A percentile compares a stretch with the other conserved stretches of the same genome.
phyloP scores from a whole-genome alignment of 2,888 invertebrate genomes.

The Monopis laevigella region DNA sequence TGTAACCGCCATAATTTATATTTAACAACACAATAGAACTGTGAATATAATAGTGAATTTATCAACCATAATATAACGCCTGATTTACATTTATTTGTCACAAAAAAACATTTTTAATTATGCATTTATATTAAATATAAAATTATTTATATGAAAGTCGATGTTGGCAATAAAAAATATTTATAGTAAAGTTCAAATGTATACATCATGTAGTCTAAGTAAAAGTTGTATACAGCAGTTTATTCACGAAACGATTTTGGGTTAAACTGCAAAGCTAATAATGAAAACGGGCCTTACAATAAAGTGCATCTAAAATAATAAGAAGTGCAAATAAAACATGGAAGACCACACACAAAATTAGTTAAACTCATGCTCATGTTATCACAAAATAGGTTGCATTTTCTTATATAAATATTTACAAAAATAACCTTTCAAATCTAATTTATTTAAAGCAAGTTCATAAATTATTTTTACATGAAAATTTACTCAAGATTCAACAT shows the following conservation, averaged over 20 bases:
- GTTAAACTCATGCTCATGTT: constrained; percentile 11
- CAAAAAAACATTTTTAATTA: neutral
- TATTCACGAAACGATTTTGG: too few relatives aligned
- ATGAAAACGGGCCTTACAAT: too few relatives aligned
- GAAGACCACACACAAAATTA: constrained; percentile 31
- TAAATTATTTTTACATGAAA: too few relatives aligned
- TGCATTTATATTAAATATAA: too few relatives aligned
- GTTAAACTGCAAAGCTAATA: too few relatives aligned
- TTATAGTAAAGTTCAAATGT: too few relatives aligned
- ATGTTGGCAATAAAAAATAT: too few relatives aligned
- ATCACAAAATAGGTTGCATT: neutral
- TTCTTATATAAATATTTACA: neutral
- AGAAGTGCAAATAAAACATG: constrained; percentile 13
- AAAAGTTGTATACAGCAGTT: too few relatives aligned
- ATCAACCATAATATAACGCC: neutral
- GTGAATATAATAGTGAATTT: constrained; percentile 29
- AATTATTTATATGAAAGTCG: too few relatives aligned
- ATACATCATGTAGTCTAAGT: too few relatives aligned
- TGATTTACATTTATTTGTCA: neutral
- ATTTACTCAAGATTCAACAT: too few relatives aligned
- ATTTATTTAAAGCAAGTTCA: neutral
- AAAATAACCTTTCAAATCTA: neutral
- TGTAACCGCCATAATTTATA: constrained; percentile 58
- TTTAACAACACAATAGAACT: constrained; percentile 47
- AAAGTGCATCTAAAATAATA: neutral